Evolutionary conservation across 2,888 invertebrate species (phyloP), one percentile per base, ranked within the genome.

Genomic region (Thereva nobilitata): DNA sequence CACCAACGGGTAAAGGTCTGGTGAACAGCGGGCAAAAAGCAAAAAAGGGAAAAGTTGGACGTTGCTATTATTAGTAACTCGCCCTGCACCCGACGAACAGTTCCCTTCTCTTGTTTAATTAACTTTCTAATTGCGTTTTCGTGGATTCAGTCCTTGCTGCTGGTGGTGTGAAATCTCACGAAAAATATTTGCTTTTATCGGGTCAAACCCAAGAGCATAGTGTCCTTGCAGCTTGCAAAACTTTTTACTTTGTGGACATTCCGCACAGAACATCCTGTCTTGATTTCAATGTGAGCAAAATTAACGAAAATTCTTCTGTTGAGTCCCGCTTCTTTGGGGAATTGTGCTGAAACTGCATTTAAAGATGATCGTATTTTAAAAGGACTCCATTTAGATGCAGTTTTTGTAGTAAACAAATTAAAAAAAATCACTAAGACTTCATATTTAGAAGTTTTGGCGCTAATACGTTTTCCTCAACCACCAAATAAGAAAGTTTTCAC

Each of bases 111-210:
- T 53, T 37, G 9, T 53, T 37, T 50, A 61, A 61, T 61, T 49
- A 50, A 61, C 61, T 50, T 50, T 50, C 41, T 61, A 61, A 61
- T 61, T 61, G 50, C 50, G 50, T 61, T 61, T 50, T 61, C 50
- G 50, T 49, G 49, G 23, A 34, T 34, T 59, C 38, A 37, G 12
- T 23, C 23, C 23, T 23, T 23, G 23, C 59, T 38, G n/a, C 47
- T 23, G 23, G 23, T 23, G 23, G n/a, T 47, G 5, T 12, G 47
- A 47, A 7, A 47, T 5, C 47, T 5, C 47, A 47, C 23, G 23
- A 23, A 23, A 23, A 47, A 47, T 12, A 10, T 47, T n/a, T 5
- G 47, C 47, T n/a, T n/a, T 10, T 10, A 10, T 9, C n/a, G 8
- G 5, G 12, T 10, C 5, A n/a, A n/a, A 12, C 47, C 12, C 47